Evolutionary conservation across 2,797 vertebrate species (phyloP).

Genomic region (Mastacembelus armatus): DNA sequence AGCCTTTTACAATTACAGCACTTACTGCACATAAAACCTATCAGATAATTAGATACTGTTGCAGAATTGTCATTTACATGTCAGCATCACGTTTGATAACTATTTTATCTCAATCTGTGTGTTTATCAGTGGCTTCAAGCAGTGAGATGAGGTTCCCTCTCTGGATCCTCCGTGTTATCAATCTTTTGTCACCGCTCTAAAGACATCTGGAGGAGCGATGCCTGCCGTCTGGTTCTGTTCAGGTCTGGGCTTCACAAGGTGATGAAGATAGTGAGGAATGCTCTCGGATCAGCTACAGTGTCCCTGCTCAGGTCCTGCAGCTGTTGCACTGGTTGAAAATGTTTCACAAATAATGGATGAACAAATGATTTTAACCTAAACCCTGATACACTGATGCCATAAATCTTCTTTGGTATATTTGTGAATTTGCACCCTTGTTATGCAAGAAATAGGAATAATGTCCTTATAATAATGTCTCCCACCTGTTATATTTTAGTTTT

Average conservation of each 20-base stretch:
- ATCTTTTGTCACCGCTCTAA: conserved; percentile 15
- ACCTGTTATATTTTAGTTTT: no score
- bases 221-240: conserved; percentile 7
- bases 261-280: no score
- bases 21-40: conserved; percentile 1
- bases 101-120: not conserved
- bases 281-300: not conserved
- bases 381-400: no score
- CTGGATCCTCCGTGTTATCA: not conserved
- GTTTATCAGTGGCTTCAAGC: not conserved
- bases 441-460: no score
- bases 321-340: not conserved
- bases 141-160: not conserved
- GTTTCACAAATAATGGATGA: not conserved
- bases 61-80: not conserved
- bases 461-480: no score
- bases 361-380: not conserved
- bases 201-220: conserved; percentile 7
- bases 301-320: not conserved
- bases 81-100: not conserved
- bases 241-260: no score
- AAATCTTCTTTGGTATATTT: no score
- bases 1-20: conserved; percentile 1
- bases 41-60: not conserved
- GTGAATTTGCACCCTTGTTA: no score